phyloP scores from a whole-genome alignment of 92 coral and sea anemone species.

The Porites cylindrica region DNA sequence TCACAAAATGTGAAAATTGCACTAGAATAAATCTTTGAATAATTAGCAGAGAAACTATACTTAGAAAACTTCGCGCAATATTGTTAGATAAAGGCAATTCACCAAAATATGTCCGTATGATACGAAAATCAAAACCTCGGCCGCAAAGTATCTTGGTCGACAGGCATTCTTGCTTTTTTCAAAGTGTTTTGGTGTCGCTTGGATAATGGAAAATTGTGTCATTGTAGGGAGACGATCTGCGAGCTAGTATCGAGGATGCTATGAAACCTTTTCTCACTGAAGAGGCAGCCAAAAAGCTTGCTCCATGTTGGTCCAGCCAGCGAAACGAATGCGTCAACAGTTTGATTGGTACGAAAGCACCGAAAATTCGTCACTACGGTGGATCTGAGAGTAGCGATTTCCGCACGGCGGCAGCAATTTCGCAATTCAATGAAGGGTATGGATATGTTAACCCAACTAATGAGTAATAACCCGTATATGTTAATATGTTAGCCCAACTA shows the following conservation, averaged over 20 bases:
- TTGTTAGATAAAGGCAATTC: no score
- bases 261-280: conserved; percentile 35
- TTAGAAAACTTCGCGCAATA: no score
- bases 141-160: no score
- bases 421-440: neutral
- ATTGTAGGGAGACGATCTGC: conserved; percentile 19
- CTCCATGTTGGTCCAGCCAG: conserved; percentile 41
- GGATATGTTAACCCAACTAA: neutral
- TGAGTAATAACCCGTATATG: no score
- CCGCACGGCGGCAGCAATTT: conserved; percentile 42
- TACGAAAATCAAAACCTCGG: no score
- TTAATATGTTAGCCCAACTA: neutral
- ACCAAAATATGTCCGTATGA: no score
- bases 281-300: conserved; percentile 22
- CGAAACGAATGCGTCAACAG: conserved; percentile 50
- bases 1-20: no score
- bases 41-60: no score
- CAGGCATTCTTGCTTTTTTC: no score
- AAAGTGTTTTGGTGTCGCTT: neutral
- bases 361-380: conserved; percentile 51
- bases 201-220: neutral
- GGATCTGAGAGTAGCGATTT: conserved; percentile 49
- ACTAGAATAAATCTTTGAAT: no score
- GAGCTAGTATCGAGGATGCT: conserved; percentile 32
- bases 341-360: conserved; percentile 46